Base-by-base conservation (phyloP, 2,888 invertebrate genomes). In the Euclidia mi region DNA sequence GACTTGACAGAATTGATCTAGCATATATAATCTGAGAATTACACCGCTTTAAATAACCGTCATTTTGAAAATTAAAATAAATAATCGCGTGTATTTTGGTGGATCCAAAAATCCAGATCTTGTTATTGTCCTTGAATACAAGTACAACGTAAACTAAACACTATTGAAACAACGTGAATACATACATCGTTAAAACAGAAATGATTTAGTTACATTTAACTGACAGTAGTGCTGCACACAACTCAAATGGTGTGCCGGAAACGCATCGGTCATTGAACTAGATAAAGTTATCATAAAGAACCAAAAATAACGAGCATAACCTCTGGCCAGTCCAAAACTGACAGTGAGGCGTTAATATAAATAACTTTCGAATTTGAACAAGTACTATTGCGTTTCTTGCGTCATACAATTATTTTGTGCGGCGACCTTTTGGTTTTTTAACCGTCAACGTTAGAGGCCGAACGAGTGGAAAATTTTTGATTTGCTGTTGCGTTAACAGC, bases 391-490 rank as follows among this genome's bases (percentile, higher is more conserved):
- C n/a, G n/a, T n/a, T n/a, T n/a, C n/a, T 73, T 73, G 38, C 70
- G 62, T 71, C 74, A 69, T 35, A 10, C 2, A 18, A 29, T 25
- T 75, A n/a, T 71, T 78, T 76, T 75, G 61, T 49, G 38, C 35
- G 41, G 32, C 48, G 56, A 35, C 45, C 43, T 65, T 73, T 73
- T 70, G 57, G 51, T 60, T 57, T 41, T 44, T 59, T 65, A 65
- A 61, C 52, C 50, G 35, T 20, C 0, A 9, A 10, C 3, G 4
- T 35, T 43, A 28, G 60, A 64, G 70, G 71, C 57, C 55, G 41
- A 35, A 35, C 17, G 34, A 63, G 44, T 49, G 76, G 76, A 78
- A 71, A 41, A 55, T 65, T 78, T 77, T 65, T 46, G 44, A 35
- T 55, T 47, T 53, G 25, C 6, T 11, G 17, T 29, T 37, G 37